Conservation (phyloP, 2,113 vertebrate genomes). For the Mormoops blainvillei region DNA sequence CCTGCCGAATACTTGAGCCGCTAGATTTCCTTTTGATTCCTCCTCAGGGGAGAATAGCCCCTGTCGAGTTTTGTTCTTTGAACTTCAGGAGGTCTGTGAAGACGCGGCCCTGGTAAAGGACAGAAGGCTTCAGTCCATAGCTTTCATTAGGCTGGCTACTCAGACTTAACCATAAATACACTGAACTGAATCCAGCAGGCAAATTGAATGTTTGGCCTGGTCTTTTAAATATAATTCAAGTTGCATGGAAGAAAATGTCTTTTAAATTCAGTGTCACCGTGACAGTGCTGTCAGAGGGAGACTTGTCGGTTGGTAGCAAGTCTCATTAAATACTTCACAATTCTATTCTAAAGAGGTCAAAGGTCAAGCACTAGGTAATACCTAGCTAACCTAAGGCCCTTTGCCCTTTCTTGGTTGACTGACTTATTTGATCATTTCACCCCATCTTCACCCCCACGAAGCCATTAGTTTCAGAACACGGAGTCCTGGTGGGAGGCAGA, state of each 20-base stretch:
- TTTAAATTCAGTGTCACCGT: not conserved
- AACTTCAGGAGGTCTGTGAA: not conserved
- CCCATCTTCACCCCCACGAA: not conserved
- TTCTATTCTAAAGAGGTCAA: not conserved
- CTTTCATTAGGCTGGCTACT: not conserved
- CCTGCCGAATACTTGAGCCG: not conserved
- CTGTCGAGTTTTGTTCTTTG: not conserved
- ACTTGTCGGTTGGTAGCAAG: not conserved
- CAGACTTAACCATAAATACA: not conserved
- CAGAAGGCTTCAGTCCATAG: not conserved
- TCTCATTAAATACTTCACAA: not conserved
- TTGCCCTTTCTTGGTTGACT: not conserved
- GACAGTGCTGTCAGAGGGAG: not conserved
- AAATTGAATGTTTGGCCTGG: not conserved
- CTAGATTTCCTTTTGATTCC: not conserved
- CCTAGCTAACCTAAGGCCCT: not conserved
- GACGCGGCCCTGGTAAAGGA: not conserved
- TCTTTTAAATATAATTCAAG: slow-evolving; percentile 16
- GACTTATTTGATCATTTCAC: not conserved
- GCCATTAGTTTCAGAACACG: not conserved
- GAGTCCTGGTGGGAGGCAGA: not conserved
- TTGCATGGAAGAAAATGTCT: not conserved
- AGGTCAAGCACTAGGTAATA: not conserved
- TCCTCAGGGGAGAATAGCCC: not conserved
- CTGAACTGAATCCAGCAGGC: not conserved